phyloP scores from a whole-genome alignment of 2,113 vertebrate species.

The Cyprinodon brontotheroides region DNA sequence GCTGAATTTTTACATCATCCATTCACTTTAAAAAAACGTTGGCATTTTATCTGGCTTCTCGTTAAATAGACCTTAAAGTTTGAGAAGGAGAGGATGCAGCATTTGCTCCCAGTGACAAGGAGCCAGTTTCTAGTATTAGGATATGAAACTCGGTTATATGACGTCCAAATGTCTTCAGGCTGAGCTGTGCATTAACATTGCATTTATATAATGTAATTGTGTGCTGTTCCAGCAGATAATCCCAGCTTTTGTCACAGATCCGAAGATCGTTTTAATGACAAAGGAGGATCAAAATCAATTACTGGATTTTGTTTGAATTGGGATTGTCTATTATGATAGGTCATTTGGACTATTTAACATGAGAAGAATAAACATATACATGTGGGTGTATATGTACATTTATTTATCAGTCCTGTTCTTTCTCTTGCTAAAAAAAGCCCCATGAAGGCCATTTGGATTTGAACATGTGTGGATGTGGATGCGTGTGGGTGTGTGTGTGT shows the following conservation, averaged over 20 bases:
- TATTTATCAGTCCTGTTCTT: slow-evolving; percentile 15
- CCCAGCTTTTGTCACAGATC: slow-evolving; percentile 1
- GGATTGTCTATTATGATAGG: not conserved
- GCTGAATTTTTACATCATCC: no score
- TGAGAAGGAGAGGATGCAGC: no score
- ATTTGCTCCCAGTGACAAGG: no score
- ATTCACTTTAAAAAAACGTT: no score
- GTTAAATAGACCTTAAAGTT: no score
- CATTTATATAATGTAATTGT: not conserved
- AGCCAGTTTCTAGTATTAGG: no score
- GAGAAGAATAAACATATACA: not conserved
- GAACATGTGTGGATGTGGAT: slow-evolving; percentile 11
- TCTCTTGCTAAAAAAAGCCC: slow-evolving; percentile 53
- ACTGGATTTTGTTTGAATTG: not conserved
- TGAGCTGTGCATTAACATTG: not conserved
- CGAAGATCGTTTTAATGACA: not conserved
- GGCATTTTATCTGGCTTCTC: no score
- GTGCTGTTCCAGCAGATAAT: not conserved
- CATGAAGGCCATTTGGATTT: slow-evolving; percentile 30
- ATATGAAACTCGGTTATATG: not conserved
- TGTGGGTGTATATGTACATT: no score
- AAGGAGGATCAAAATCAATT: not conserved
- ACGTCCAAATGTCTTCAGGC: not conserved
- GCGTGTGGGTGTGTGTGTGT: not conserved
- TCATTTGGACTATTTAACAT: not conserved